These are phyloP conservation scores for Sinosuthora webbiana DNA, from an alignment of 2,113 vertebrate species.

Conservation along the genomic window DNA sequence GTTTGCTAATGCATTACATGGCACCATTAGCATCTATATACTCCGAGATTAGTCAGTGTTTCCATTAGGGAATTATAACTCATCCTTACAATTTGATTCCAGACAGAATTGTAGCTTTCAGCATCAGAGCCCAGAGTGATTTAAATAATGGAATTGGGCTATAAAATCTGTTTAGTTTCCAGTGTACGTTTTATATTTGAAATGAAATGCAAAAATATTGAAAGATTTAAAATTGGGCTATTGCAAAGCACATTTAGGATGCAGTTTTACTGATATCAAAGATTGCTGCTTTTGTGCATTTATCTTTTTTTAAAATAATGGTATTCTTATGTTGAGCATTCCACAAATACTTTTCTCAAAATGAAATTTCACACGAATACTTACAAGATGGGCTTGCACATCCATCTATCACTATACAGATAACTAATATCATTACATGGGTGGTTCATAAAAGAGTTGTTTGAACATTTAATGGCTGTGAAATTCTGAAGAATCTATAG, in stretches of 20 bases:
- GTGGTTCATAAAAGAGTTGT: constrained; percentile 5
- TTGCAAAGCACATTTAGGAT: neutral
- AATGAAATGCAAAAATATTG: neutral
- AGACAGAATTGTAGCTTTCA: constrained; percentile 31
- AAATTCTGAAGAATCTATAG: neutral
- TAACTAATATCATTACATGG: neutral
- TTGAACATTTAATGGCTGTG: neutral
- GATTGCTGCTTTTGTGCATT: neutral
- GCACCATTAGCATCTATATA: constrained; percentile 24
- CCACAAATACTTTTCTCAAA: constrained; percentile 1
- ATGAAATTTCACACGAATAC: constrained; percentile 19
- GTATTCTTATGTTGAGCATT: neutral
- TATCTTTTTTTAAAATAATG: neutral
- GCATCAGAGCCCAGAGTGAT: neutral
- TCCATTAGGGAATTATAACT: constrained; percentile 48
- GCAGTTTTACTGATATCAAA: neutral
- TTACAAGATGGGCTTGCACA: neutral
- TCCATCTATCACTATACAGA: neutral
- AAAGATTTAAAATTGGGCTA: constrained; percentile 10
- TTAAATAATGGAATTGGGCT: constrained; percentile 23
- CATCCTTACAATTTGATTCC: constrained; percentile 1
- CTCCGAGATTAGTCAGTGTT: constrained; percentile 20
- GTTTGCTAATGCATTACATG: constrained; percentile 30
- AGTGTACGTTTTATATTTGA: neutral
- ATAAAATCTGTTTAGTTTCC: constrained; percentile 25